These are phyloP conservation scores for Brachionus manjavacas DNA, from an alignment of 1,140 invertebrate genomes.

Conservation along the genomic window DNA sequence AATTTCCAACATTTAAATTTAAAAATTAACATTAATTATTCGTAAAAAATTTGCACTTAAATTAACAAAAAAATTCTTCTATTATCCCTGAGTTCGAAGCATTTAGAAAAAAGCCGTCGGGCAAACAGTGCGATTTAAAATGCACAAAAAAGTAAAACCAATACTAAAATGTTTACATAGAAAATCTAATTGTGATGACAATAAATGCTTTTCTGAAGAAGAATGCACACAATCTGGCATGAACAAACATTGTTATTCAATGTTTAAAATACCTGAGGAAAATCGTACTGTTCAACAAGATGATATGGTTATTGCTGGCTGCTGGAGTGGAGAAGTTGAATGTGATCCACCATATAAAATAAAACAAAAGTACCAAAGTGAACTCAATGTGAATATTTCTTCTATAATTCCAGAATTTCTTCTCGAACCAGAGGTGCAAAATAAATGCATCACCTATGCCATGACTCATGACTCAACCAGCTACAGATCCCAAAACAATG, in stretches of 20 bases:
- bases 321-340: constrained; percentile 29
- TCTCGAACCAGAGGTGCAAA: not conserved
- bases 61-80: not conserved
- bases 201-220: not conserved
- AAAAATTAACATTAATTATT: not conserved
- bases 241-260: constrained; percentile 6
- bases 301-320: not conserved
- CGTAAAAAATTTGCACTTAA: no score
- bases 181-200: not conserved
- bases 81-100: not conserved
- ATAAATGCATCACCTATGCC: not conserved
- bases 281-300: not conserved
- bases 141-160: not conserved
- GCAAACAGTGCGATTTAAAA: not conserved
- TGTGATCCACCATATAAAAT: not conserved
- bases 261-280: not conserved
- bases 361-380: not conserved
- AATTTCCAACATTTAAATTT: not conserved
- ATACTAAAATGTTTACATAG: not conserved
- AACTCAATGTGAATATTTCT: not conserved
- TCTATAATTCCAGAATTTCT: not conserved
- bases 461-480: not conserved
- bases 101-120: not conserved
- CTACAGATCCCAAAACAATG: not conserved
- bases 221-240: not conserved